A percentile compares a stretch with the other conserved stretches of the same genome.
These are phyloP conservation scores for Brachyistius frenatus DNA, from an alignment of 2,113 vertebrate genomes.

Conservation along the genomic window DNA sequence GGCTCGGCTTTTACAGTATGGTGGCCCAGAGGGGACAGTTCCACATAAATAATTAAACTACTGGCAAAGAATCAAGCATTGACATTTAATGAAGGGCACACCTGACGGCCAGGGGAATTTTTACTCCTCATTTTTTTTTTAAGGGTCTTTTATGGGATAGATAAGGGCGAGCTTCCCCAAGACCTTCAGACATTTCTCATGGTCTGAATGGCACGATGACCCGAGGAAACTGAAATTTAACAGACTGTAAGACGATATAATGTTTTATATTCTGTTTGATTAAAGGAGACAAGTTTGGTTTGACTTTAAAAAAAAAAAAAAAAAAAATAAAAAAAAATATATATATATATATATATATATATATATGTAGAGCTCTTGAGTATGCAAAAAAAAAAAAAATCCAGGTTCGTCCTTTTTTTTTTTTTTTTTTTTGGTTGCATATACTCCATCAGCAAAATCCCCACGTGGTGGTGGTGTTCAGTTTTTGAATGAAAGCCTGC, in stretches of 20 bases:
- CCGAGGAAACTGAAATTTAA: not conserved
- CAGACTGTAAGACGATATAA: constrained; percentile 4
- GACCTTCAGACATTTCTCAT: constrained; percentile 3
- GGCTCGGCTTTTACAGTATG: not conserved
- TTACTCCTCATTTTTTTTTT: constrained; percentile 32
- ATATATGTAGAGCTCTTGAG: not conserved
- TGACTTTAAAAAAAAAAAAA: not conserved
- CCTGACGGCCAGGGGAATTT: constrained; percentile 2
- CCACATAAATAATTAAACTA: constrained; percentile 25
- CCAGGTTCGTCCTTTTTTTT: too few species aligned
- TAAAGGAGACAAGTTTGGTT: not conserved
- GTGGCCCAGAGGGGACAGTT: constrained; percentile 10
- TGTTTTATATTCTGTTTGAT: not conserved
- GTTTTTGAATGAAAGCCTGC: constrained; percentile 30
- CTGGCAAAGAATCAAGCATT: constrained; percentile 18
- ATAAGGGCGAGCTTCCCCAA: constrained; percentile 13
- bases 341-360: too few species aligned
- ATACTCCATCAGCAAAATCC: not conserved
- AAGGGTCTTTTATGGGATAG: constrained; percentile 27
- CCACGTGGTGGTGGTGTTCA: not conserved
- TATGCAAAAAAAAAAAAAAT: not conserved
- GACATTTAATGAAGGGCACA: constrained; percentile 52
- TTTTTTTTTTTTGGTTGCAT: not conserved
- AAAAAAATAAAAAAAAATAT: too few species aligned
- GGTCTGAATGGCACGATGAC: not conserved